phyloP scores from a whole-genome alignment of 2,113 vertebrate species.

The Nesoenas mayeri region DNA sequence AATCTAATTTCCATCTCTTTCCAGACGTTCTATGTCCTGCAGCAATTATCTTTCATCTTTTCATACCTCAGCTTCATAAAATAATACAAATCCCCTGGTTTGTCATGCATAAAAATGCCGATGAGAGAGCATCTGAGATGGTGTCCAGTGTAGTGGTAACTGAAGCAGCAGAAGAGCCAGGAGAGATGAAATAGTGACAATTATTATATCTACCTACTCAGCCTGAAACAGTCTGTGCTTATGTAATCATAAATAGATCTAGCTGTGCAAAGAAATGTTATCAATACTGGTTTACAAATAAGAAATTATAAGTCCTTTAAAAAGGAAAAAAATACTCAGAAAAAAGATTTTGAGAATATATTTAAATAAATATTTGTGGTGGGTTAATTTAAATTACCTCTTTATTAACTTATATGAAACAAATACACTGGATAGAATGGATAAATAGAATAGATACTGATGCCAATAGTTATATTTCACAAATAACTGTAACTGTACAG shows the following conservation, averaged over 20 bases:
- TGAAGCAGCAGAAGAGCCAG: not conserved
- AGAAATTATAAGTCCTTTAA: not conserved
- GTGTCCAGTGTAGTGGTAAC: not conserved
- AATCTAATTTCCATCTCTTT: not conserved
- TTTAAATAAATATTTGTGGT: not conserved
- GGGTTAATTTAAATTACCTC: not conserved
- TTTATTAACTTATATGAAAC: not conserved
- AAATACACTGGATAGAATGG: not conserved
- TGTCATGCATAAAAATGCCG: not conserved
- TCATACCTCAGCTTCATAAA: not conserved
- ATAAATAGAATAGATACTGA: not conserved
- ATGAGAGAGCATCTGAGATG: not conserved
- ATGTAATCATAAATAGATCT: not conserved
- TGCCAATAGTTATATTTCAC: not conserved
- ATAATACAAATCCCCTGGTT: not conserved
- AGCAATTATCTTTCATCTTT: not conserved
- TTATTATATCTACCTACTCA: not conserved
- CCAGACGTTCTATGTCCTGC: rapidly evolving
- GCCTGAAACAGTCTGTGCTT: not conserved
- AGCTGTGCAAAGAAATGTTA: not conserved
- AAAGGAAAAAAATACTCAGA: not conserved
- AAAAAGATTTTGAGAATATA: not conserved
- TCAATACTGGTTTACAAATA: not conserved
- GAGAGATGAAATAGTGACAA: not conserved
- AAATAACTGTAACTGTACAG: not conserved